Percentiles rank a stretch among this genome's conserved stretches.
Evolutionary conservation across 2,888 invertebrate species (phyloP).

Genomic region (Cryptocephalus moraei): DNA sequence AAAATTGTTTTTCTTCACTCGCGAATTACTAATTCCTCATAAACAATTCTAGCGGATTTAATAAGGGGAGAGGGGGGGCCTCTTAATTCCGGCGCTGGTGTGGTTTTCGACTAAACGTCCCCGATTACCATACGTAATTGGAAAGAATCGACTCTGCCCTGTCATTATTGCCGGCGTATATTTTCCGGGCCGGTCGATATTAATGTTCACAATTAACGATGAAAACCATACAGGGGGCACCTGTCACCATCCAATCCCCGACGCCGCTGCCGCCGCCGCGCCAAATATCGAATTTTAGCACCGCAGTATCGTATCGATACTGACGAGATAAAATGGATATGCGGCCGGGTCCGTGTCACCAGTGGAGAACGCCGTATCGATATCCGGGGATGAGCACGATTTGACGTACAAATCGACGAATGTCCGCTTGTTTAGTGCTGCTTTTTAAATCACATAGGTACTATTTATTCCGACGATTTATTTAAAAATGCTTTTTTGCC

Average conservation of each 20-base stretch:
- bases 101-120: slow-evolving; percentile 14
- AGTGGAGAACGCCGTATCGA: no score
- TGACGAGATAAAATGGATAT: no score
- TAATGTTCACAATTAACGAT: slow-evolving; percentile 22
- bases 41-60: slow-evolving; percentile 13
- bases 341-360: no score
- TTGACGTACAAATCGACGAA: no score
- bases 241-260: slow-evolving; percentile 16
- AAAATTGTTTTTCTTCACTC: no score
- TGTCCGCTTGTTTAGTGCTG: no score
- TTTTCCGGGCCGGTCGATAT: slow-evolving; percentile 7
- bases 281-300: no score
- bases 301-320: no score
- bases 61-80: slow-evolving; percentile 13
- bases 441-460: no score
- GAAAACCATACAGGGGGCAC: slow-evolving; percentile 20
- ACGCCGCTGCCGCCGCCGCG: not conserved
- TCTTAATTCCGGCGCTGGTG: slow-evolving; percentile 16
- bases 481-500: no score
- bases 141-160: slow-evolving; percentile 11
- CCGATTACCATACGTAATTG: slow-evolving; percentile 22
- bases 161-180: slow-evolving; percentile 11
- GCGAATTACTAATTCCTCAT: slow-evolving; percentile 6
- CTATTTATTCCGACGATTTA: no score
- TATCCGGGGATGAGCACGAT: no score